Conservation (phyloP, 2,113 vertebrate genomes). For the Nothobranchius kuhntae region DNA sequence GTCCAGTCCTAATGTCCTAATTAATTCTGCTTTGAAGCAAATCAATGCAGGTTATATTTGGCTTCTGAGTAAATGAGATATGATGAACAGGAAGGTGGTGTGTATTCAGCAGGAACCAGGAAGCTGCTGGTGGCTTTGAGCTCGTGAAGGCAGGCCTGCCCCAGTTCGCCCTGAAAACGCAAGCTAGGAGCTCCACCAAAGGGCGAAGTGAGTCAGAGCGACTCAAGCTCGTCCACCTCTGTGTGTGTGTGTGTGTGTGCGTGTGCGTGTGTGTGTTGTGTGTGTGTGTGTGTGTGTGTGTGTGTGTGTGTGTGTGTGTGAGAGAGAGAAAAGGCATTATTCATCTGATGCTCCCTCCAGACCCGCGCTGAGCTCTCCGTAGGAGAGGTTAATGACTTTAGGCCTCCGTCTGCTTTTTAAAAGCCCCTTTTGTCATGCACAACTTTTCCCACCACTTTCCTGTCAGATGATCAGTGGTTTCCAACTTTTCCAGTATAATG, state of each 20-base stretch:
- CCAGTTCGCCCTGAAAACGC: conserved; percentile 38
- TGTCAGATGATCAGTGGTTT: neutral
- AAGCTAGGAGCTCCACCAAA: conserved; percentile 11
- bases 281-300: too few species aligned
- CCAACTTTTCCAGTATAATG: neutral
- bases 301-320: neutral
- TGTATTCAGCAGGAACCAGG: neutral
- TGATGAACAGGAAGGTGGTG: conserved; percentile 1
- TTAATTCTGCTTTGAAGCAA: neutral
- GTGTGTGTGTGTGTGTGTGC: neutral
- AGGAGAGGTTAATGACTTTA: conserved; percentile 4
- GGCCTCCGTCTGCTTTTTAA: neutral
- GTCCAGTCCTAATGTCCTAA: neutral
- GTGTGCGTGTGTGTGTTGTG: too few species aligned
- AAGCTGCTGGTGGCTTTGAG: conserved; percentile 13
- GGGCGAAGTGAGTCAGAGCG: neutral
- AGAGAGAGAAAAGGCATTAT: conserved; percentile 6
- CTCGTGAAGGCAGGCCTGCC: conserved; percentile 32
- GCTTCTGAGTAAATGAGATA: too few species aligned
- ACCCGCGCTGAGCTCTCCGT: neutral
- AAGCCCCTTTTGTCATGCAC: conserved; percentile 15
- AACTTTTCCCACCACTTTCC: neutral
- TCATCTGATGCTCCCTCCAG: conserved; percentile 16
- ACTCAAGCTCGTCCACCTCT: conserved; percentile 31
- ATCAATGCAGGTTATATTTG: too few species aligned